phyloP scores from a whole-genome alignment of 2,113 vertebrate genomes.

The Nanorana parkeri region DNA sequence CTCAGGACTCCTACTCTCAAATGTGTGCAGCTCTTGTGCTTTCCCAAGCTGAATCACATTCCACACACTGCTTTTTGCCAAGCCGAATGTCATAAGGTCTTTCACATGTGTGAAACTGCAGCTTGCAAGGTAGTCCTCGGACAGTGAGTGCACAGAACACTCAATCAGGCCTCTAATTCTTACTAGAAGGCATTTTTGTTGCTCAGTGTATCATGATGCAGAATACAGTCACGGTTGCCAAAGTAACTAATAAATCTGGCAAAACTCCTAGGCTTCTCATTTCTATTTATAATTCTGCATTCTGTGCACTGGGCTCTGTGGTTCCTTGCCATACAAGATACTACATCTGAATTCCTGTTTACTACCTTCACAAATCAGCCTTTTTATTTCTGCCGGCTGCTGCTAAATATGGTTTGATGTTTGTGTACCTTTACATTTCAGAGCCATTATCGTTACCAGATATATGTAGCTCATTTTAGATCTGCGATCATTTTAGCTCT shows the following conservation, averaged over 20 bases:
- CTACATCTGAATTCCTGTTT: conserved; percentile 7
- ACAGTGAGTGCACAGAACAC: conserved; percentile 7
- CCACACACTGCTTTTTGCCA: conserved; percentile 29
- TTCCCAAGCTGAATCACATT: conserved; percentile 22
- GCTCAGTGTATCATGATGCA: conserved; percentile 18
- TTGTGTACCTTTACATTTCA: neutral
- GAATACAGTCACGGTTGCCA: conserved; percentile 46
- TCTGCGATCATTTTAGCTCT: neutral
- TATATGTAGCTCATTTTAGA: neutral
- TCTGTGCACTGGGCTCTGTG: neutral
- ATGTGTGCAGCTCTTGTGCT: conserved; percentile 23
- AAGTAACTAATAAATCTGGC: conserved; percentile 55
- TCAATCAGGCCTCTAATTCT: conserved; percentile 14
- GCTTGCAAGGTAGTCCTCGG: conserved; percentile 21
- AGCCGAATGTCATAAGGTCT: conserved; percentile 21
- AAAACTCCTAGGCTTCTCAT: conserved; percentile 42
- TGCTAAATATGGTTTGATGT: neutral
- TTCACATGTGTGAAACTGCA: conserved; percentile 26
- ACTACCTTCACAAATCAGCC: conserved; percentile 31
- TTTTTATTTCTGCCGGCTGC: neutral
- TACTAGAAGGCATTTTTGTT: conserved; percentile 45
- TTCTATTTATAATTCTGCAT: conserved; percentile 47
- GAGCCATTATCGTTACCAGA: neutral
- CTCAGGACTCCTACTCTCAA: conserved; percentile 36
- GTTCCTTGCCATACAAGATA: conserved; percentile 27